Base-by-base conservation (phyloP, 2,888 invertebrate genomes). In the Eucera pruinosa region DNA sequence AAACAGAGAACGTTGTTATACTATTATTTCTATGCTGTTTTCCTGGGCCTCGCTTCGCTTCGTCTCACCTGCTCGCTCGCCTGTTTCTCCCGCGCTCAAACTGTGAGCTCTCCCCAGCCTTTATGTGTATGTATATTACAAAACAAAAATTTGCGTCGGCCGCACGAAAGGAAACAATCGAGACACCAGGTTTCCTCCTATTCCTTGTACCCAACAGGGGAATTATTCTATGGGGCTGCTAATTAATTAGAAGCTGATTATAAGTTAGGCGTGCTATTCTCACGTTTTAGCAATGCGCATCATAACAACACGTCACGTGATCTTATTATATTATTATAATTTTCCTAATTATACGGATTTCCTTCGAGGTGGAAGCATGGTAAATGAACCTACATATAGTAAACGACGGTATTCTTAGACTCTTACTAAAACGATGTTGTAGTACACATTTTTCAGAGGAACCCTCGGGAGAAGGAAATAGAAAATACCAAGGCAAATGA, bases 1-100 rank as follows among this genome's bases (percentile, higher is more conserved):
- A 87, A 89, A 88, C 89, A 87, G 86, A 86, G 89, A 85, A 88
- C 88, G 88, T 88, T 87, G 89, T 89, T 89, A 87, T 82, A 87
- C 88, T 88, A 88, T 89, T 89, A 86, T 87, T 86, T 84, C 86
- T 87, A 86, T 84, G 85, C 78, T 80, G 85, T 82, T 85, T 84
- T 73, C 75, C 78, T 73, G 77, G 54, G 82, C 64, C 74, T 79
- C 79, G 80, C 82, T 83, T 79, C 84, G 86, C 84, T 86, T 85
- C 85, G 85, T 79, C 85, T 81, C 87, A 85, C 85, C 85, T 82
- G 84, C 82, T 78, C 68, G 79, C 80, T 79, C 72, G 64, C 66
- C 61, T 61, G 71, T 65, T 65, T 78, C 75, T 69, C 78, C 43
- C 61, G 66, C 70, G 61, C 48, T 55, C 67, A 11, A 15, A 9